These are phyloP conservation scores for Corvus cornix DNA, from an alignment of 2,113 vertebrate genomes.

Conservation along the genomic window DNA sequence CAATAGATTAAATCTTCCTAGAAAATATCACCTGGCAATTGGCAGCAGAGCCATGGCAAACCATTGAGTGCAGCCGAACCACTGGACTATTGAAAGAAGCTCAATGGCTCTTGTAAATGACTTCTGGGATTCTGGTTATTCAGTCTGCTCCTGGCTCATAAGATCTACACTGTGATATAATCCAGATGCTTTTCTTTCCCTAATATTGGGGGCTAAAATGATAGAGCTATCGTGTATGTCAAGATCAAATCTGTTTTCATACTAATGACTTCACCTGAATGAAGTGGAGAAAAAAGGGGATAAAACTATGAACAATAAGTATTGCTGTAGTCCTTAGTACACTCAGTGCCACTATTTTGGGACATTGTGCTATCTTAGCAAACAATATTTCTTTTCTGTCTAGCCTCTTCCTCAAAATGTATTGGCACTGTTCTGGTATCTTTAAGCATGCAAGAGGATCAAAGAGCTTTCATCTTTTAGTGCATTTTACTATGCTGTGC, in stretches of 20 bases:
- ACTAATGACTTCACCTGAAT: neutral
- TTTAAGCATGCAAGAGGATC: slow-evolving; percentile 28
- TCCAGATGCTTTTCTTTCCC: neutral
- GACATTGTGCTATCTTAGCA: neutral
- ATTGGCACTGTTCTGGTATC: neutral
- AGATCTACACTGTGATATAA: neutral
- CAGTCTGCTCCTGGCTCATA: neutral
- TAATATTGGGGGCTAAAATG: neutral
- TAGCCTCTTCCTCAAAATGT: neutral
- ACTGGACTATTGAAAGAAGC: neutral
- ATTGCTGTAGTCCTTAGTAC: neutral
- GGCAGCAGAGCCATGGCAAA: neutral
- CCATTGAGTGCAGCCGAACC: neutral
- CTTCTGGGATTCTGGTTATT: neutral
- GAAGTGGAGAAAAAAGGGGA: neutral
- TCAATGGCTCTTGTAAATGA: neutral
- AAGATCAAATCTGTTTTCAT: neutral
- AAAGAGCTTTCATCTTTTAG: slow-evolving; percentile 40
- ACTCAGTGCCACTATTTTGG: neutral
- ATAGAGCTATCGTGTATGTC: neutral
- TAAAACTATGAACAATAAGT: neutral
- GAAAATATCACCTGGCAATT: neutral
- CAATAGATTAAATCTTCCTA: neutral
- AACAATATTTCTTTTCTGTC: slow-evolving; percentile 16
- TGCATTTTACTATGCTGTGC: slow-evolving; percentile 9